These are phyloP conservation scores for Brachionus asplanchnoidis DNA, from an alignment of 1,140 invertebrate species.

Conservation along the genomic window DNA sequence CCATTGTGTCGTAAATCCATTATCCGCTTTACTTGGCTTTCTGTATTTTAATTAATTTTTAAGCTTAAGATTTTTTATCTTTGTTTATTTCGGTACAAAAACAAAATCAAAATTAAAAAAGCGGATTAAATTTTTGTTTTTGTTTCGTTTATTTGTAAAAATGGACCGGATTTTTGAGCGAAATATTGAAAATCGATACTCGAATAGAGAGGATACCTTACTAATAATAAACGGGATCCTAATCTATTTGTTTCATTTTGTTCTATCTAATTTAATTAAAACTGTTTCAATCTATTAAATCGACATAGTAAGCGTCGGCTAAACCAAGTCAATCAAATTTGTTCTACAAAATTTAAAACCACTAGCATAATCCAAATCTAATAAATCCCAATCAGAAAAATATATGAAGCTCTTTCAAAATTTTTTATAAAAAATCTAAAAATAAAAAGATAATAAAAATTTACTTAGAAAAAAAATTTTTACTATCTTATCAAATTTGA, in stretches of 20 bases:
- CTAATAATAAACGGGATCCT: not conserved
- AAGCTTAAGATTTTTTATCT: constrained; percentile 14
- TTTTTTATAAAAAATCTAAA: not conserved
- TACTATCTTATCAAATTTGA: not conserved
- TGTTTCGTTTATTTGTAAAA: constrained; percentile 19
- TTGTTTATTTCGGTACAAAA: constrained; percentile 34
- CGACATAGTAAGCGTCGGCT: not conserved
- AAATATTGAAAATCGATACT: constrained; percentile 29
- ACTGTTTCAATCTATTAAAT: not conserved
- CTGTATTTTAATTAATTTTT: constrained; percentile 35
- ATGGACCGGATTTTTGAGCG: not conserved
- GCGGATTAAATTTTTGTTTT: constrained; percentile 34
- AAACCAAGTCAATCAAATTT: not conserved
- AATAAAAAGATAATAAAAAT: not conserved
- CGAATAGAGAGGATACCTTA: not conserved
- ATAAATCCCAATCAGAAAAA: not conserved
- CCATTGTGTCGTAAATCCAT: constrained; percentile 22
- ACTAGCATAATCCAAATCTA: not conserved
- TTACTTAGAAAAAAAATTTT: not conserved
- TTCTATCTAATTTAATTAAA: constrained; percentile 1
- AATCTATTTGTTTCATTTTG: not conserved
- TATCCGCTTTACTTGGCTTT: constrained; percentile 33
- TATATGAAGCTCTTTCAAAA: not conserved
- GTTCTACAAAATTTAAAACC: not conserved
- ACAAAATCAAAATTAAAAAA: constrained; percentile 2